These are phyloP conservation scores for Xiphorhynchus elegans DNA, from an alignment of 2,113 vertebrate genomes.

Conservation along the genomic window DNA sequence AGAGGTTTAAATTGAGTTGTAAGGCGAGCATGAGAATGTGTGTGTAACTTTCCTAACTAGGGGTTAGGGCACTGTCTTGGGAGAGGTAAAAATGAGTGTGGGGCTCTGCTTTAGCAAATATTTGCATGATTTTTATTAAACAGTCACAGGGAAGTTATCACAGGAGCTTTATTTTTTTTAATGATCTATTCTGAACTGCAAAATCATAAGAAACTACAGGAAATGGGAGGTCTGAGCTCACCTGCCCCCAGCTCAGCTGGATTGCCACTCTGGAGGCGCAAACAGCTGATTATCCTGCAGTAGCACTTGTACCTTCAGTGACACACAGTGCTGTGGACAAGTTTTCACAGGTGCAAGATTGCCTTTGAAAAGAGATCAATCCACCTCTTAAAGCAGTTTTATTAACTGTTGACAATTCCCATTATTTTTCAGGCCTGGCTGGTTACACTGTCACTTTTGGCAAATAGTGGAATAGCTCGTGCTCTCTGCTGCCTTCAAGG, in stretches of 20 bases:
- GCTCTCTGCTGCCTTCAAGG: neutral
- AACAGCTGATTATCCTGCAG: neutral
- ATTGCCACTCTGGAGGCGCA: neutral
- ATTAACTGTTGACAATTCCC: constrained; percentile 58
- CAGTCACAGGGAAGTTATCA: neutral
- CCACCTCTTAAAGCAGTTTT: constrained; percentile 25
- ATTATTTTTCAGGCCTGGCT: constrained; percentile 27
- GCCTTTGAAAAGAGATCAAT: constrained; percentile 32
- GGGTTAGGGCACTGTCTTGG: neutral
- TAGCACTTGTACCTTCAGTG: neutral
- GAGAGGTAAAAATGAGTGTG: neutral
- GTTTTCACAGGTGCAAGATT: constrained; percentile 29
- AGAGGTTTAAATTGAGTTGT: neutral
- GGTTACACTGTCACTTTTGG: constrained; percentile 23
- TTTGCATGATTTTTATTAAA: neutral
- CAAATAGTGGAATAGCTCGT: neutral
- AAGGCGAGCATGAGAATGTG: neutral
- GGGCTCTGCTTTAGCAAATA: neutral
- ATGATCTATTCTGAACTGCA: neutral
- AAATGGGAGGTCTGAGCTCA: neutral
- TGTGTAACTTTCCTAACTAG: neutral
- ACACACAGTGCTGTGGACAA: neutral
- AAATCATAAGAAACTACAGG: neutral
- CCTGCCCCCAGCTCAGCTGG: neutral
- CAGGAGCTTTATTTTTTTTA: neutral